Percentiles rank a stretch among this genome's conserved stretches.
Conservation (phyloP, 1,140 invertebrate genomes). For the Euwallacea fornicatus region DNA sequence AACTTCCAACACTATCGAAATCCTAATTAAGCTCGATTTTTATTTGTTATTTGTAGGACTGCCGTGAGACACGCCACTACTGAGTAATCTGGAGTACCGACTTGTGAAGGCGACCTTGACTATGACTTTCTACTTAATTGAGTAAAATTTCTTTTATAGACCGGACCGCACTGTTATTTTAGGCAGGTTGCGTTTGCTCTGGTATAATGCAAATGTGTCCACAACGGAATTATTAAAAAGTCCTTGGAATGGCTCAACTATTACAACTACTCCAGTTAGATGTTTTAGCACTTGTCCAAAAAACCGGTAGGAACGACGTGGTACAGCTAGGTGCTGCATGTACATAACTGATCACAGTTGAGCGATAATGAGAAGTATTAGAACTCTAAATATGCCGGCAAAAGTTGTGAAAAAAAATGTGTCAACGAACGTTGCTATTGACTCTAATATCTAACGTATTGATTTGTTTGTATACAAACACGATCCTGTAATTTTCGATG, state of each 20-base stretch:
- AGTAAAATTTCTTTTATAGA: not conserved
- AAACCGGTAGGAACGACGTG: not conserved
- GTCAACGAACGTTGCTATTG: not conserved
- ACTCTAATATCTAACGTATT: too few relatives aligned
- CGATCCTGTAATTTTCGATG: not conserved
- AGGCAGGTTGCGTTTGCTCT: not conserved
- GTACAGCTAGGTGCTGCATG: conserved; percentile 15
- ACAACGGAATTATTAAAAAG: too few relatives aligned
- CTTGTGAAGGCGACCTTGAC: not conserved
- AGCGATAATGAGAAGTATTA: conserved; percentile 20
- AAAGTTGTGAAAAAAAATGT: not conserved
- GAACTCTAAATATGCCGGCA: conserved; percentile 2
- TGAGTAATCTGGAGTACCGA: not conserved
- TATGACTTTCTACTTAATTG: not conserved
- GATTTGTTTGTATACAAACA: too few relatives aligned
- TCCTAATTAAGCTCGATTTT: too few relatives aligned
- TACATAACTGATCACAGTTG: conserved; percentile 16
- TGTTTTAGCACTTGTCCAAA: conserved; percentile 12
- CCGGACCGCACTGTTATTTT: not conserved
- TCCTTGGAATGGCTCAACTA: not conserved
- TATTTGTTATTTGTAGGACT: not conserved
- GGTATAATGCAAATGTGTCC: too few relatives aligned
- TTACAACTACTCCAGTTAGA: conserved; percentile 20
- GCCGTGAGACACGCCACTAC: not conserved
- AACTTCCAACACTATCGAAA: too few relatives aligned